Conservation (phyloP, 2,113 vertebrate species). For the Tetraodon nigroviridis region DNA sequence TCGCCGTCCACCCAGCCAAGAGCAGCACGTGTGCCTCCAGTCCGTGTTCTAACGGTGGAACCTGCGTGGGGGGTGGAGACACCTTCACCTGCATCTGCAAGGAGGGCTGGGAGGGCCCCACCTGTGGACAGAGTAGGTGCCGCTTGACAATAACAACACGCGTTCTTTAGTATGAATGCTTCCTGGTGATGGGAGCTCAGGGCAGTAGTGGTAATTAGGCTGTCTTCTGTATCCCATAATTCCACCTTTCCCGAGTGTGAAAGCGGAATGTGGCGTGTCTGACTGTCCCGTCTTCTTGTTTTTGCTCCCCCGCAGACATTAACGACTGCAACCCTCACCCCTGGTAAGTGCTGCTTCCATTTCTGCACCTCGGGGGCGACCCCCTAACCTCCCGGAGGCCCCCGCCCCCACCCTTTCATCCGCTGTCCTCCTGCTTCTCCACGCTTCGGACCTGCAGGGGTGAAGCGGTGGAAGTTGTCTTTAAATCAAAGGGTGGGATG, state of each 20-base stretch:
- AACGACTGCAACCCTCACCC: conserved; percentile 96
- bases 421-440: conserved; percentile 17
- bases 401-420: background rate
- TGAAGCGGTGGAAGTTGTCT: conserved; percentile 61
- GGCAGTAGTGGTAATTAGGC: too few species aligned
- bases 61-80: conserved; percentile 92
- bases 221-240: too few species aligned
- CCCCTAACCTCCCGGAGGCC: background rate
- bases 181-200: too few species aligned
- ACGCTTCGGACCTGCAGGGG: conserved; percentile 45
- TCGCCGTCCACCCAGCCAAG: conserved; percentile 71
- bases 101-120: conserved; percentile 95
- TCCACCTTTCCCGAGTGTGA: background rate
- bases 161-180: too few species aligned
- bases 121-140: conserved; percentile 87
- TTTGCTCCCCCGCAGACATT: conserved; percentile 76
- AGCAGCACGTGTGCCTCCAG: conserved; percentile 91
- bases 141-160: background rate
- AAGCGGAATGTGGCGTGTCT: background rate
- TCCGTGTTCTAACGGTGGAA: conserved; percentile 91
- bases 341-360: conserved; percentile 79
- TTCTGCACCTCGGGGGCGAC: background rate
- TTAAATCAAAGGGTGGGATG: conserved; percentile 60
- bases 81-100: conserved; percentile 96
- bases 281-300: background rate